A percentile compares a stretch with the other conserved stretches of the same genome.
phyloP scores from a whole-genome alignment of 2,888 invertebrate species.

The Pachydiplax longipennis region DNA sequence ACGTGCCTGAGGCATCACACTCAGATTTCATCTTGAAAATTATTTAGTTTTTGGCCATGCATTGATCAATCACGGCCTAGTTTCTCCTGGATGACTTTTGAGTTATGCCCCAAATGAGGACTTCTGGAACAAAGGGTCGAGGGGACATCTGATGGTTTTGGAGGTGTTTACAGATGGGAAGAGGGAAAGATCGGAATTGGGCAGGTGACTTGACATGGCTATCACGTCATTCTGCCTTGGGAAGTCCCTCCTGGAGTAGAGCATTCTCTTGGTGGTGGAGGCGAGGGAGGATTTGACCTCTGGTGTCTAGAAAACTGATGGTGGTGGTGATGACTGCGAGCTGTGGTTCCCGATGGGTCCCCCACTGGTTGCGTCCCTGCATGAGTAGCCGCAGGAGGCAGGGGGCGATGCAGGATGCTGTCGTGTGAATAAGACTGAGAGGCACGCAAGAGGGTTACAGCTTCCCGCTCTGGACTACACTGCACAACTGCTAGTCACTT shows the following conservation, averaged over 20 bases:
- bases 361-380: conserved; percentile 9
- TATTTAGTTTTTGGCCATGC: not conserved
- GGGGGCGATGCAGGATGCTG: conserved; percentile 62
- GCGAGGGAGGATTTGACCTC: not conserved
- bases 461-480: conserved; percentile 71
- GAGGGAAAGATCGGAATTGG: conserved; percentile 6
- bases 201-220: not conserved
- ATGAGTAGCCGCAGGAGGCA: conserved; percentile 53
- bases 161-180: not conserved
- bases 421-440: conserved; percentile 71
- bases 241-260: conserved; percentile 23
- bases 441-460: conserved; percentile 68
- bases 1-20: not conserved
- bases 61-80: not conserved
- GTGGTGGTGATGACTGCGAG: conserved; percentile 1
- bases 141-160: not conserved
- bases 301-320: conserved; percentile 32
- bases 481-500: conserved; percentile 84
- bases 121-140: not conserved
- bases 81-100: conserved; percentile 3
- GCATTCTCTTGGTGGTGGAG: conserved; percentile 34
- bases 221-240: conserved; percentile 35
- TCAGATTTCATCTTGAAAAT: not conserved
- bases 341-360: conserved; percentile 20
- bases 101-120: not conserved